These are phyloP conservation scores for Centropus bengalensis DNA, from an alignment of 2,113 vertebrate genomes.

Conservation along the genomic window DNA sequence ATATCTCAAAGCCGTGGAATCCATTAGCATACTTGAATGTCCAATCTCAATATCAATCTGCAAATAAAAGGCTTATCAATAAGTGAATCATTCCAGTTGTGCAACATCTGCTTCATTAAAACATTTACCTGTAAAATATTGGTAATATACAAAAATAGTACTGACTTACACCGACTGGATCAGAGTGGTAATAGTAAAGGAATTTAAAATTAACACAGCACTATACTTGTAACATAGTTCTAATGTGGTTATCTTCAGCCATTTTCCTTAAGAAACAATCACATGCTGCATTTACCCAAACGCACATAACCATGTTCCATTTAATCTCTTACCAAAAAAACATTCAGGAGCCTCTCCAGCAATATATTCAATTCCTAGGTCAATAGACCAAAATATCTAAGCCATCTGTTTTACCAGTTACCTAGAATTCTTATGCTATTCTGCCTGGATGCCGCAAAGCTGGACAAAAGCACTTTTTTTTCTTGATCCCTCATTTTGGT, in stretches of 20 bases:
- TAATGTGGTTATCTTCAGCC: not conserved
- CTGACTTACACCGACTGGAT: not conserved
- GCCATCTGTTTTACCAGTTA: rapidly evolving
- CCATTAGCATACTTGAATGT: not conserved
- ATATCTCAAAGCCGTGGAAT: not conserved
- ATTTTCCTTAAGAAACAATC: not conserved
- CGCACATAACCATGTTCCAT: not conserved
- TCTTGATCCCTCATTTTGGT: too few relatives aligned
- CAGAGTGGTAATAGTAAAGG: not conserved
- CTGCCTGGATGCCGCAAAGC: not conserved
- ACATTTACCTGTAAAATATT: not conserved
- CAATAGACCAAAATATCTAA: not conserved
- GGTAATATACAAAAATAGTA: not conserved
- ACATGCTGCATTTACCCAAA: not conserved
- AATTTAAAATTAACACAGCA: not conserved
- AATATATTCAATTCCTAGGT: not conserved
- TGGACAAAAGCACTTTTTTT: not conserved
- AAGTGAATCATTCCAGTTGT: too few relatives aligned
- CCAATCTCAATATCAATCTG: not conserved
- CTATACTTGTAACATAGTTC: not conserved
- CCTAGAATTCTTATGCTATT: not conserved
- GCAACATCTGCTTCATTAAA: not conserved
- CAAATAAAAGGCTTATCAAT: not conserved
- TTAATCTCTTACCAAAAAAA: not conserved
- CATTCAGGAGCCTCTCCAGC: not conserved